phyloP scores from a whole-genome alignment of 2,797 vertebrate species.

The Morelia viridis region DNA sequence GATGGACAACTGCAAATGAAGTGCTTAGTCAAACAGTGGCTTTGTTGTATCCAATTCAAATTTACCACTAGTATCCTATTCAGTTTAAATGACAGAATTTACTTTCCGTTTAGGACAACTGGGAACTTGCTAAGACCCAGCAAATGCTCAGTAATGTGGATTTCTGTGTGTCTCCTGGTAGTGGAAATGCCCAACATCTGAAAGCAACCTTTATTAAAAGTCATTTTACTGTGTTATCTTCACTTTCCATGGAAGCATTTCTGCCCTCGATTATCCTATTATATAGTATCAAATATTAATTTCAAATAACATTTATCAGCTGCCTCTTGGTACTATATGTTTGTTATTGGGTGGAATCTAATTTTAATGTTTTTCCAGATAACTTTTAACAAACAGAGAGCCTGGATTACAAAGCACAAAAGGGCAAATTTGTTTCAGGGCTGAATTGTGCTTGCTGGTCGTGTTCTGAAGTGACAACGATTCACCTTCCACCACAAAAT shows the following conservation, averaged over 20 bases:
- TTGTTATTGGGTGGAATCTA: constrained; percentile 39
- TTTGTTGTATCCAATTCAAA: not conserved
- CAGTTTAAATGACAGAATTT: not conserved
- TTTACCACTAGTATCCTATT: rapidly evolving
- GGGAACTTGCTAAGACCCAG: not conserved
- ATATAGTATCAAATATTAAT: too few species aligned
- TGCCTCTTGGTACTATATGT: not conserved
- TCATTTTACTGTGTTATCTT: not conserved
- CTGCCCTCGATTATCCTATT: not conserved
- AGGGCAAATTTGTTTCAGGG: not conserved
- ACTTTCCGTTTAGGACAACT: not conserved
- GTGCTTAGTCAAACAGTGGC: not conserved
- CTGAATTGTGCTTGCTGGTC: not conserved
- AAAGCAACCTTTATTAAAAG: not conserved
- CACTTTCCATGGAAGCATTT: not conserved
- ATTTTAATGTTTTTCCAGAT: constrained; percentile 39
- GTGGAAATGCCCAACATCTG: not conserved
- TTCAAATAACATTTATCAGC: not conserved
- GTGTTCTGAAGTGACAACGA: not conserved
- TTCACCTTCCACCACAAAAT: not conserved
- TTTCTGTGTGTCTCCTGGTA: not conserved
- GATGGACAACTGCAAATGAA: not conserved
- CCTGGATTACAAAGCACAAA: not conserved
- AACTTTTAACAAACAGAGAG: constrained; percentile 2
- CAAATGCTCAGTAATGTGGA: not conserved